These are phyloP conservation scores for Ips typographus DNA, from an alignment of 1,140 invertebrate genomes.

Conservation along the genomic window DNA sequence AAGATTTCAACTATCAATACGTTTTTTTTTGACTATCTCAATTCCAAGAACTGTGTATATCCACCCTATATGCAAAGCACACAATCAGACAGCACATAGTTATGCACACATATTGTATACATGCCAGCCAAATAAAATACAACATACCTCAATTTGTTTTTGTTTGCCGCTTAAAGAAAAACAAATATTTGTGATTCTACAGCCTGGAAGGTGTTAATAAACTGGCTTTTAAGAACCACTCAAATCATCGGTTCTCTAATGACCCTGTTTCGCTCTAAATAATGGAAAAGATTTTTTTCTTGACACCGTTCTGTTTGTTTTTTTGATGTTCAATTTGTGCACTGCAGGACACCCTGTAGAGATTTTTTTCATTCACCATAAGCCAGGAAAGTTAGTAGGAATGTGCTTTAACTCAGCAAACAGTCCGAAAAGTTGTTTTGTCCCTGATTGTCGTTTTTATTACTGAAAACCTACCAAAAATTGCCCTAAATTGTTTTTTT, in stretches of 20 bases:
- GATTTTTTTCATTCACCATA: too few relatives aligned
- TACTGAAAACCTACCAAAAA: too few relatives aligned
- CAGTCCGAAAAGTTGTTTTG: too few relatives aligned
- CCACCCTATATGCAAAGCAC: constrained; percentile 17
- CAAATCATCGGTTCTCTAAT: constrained; percentile 19
- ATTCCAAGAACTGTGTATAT: too few relatives aligned
- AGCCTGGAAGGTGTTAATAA: constrained; percentile 25
- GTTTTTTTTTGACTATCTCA: not conserved
- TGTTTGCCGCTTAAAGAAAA: constrained; percentile 28
- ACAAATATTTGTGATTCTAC: constrained; percentile 29
- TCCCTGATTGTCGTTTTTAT: too few relatives aligned
- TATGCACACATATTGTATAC: constrained; percentile 14
- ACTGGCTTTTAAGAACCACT: constrained; percentile 30
- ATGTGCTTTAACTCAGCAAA: too few relatives aligned
- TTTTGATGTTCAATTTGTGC: too few relatives aligned
- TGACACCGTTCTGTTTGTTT: too few relatives aligned
- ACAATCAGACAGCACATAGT: constrained; percentile 17
- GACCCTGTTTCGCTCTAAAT: constrained; percentile 4
- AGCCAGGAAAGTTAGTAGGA: too few relatives aligned
- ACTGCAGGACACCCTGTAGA: too few relatives aligned
- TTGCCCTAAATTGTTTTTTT: too few relatives aligned
- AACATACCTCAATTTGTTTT: constrained; percentile 30
- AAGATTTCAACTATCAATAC: constrained; percentile 13
- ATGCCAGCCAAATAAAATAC: constrained; percentile 11
- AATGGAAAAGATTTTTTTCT: not conserved